phyloP scores from a whole-genome alignment of 2,888 invertebrate genomes.

The Adelognathus sp. region DNA sequence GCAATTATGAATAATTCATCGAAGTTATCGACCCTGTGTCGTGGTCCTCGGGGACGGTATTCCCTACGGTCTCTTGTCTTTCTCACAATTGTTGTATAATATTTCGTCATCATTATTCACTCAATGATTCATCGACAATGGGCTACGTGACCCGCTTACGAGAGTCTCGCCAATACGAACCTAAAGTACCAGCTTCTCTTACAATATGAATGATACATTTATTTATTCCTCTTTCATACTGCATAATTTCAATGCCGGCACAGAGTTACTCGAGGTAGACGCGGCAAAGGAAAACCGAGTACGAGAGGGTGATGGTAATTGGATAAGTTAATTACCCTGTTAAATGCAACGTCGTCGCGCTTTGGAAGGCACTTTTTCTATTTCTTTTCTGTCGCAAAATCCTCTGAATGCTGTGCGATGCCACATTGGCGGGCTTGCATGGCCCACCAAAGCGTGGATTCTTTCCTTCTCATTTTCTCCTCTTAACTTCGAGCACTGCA shows the following conservation, averaged over 20 bases:
- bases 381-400: constrained; percentile 15
- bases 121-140: neutral
- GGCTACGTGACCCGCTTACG: neutral
- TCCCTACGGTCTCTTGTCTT: neutral
- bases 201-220: neutral
- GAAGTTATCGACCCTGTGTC: constrained; percentile 35
- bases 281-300: neutral
- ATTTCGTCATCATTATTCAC: neutral
- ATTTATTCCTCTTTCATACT: neutral
- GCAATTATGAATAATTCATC: constrained; percentile 50
- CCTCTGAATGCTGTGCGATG: constrained; percentile 31
- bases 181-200: neutral
- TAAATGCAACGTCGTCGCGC: constrained; percentile 72
- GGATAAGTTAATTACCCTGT: constrained; percentile 76
- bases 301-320: constrained; percentile 66
- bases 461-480: constrained; percentile 7
- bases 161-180: neutral
- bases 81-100: neutral
- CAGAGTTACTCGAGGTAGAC: neutral
- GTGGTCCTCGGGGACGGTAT: neutral
- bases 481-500: constrained; percentile 9
- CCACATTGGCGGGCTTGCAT: neutral
- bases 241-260: neutral
- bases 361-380: constrained; percentile 56
- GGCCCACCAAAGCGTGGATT: constrained; percentile 4